phyloP scores from a whole-genome alignment of 2,113 vertebrate species.

The Proterorhinus semilunaris region DNA sequence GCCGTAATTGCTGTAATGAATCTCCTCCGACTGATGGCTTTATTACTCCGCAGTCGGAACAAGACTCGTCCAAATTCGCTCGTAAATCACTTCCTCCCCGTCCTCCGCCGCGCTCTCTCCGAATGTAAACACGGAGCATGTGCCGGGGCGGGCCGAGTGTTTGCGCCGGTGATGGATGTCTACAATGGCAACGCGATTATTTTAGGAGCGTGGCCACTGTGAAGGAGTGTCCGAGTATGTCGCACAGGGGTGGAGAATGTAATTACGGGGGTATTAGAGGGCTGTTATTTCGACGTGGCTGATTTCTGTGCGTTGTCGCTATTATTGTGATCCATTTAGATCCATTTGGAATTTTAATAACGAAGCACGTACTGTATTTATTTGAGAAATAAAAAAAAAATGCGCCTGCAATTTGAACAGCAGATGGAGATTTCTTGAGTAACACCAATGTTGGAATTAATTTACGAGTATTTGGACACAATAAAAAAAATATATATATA shows the following conservation, averaged over 20 bases:
- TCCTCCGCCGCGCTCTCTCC: conserved; percentile 17
- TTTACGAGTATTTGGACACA: too few relatives aligned
- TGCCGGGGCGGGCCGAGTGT: background rate
- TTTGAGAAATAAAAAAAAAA: too few relatives aligned
- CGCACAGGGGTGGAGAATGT: background rate
- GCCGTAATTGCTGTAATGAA: conserved; percentile 56
- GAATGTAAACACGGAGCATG: conserved; percentile 5
- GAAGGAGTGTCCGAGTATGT: background rate
- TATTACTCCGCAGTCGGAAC: conserved; percentile 28
- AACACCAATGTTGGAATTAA: too few relatives aligned
- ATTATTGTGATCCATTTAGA: too few relatives aligned
- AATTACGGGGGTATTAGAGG: background rate
- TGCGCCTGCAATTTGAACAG: too few relatives aligned
- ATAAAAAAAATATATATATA: too few relatives aligned
- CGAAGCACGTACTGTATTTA: too few relatives aligned
- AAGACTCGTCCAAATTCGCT: conserved; percentile 5
- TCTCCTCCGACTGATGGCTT: conserved; percentile 42
- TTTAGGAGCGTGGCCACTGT: background rate
- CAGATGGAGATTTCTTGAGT: too few relatives aligned
- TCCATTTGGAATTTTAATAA: too few relatives aligned
- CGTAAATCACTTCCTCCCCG: conserved; percentile 21
- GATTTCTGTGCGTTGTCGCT: too few relatives aligned
- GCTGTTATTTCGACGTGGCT: background rate
- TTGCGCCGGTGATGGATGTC: background rate
- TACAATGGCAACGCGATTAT: background rate